Conservation (phyloP, 2,797 vertebrate genomes). For the Intellagama lesueurii region DNA sequence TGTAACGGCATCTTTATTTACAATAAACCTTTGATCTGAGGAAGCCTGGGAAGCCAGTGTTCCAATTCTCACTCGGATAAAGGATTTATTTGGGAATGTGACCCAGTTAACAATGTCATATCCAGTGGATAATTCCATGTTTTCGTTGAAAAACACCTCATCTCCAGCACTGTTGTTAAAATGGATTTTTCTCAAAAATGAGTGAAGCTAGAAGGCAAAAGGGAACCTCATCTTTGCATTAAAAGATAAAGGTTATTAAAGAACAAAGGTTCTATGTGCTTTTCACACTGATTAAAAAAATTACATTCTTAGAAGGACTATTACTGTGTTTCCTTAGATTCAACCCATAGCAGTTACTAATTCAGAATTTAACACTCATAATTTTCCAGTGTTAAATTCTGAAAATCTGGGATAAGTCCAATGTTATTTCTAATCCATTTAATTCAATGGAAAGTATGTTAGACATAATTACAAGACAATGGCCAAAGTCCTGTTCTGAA, state of each 20-base stretch:
- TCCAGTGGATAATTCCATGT: conserved; percentile 4
- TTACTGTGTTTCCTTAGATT: too few relatives aligned
- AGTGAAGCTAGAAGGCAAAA: conserved; percentile 8
- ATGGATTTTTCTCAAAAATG: conserved; percentile 3
- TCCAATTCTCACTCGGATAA: not conserved
- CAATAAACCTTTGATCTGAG: not conserved
- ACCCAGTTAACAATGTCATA: conserved; percentile 23
- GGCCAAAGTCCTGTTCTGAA: too few relatives aligned
- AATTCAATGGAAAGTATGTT: too few relatives aligned
- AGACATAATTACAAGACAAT: too few relatives aligned
- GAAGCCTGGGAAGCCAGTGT: not conserved
- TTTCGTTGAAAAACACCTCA: conserved; percentile 26
- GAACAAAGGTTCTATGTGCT: too few relatives aligned
- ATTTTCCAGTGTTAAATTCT: too few relatives aligned
- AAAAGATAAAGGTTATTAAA: not conserved
- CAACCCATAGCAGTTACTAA: too few relatives aligned
- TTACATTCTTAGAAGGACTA: too few relatives aligned
- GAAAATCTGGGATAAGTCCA: too few relatives aligned
- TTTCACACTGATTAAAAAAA: too few relatives aligned
- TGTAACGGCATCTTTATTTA: not conserved
- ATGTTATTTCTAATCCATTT: too few relatives aligned
- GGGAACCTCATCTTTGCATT: not conserved
- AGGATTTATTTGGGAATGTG: conserved; percentile 16
- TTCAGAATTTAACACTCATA: too few relatives aligned
- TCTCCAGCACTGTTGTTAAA: conserved; percentile 37